Evolutionary conservation across 2,113 vertebrate genomes (phyloP).

Genomic region (Sterna hirundo): DNA sequence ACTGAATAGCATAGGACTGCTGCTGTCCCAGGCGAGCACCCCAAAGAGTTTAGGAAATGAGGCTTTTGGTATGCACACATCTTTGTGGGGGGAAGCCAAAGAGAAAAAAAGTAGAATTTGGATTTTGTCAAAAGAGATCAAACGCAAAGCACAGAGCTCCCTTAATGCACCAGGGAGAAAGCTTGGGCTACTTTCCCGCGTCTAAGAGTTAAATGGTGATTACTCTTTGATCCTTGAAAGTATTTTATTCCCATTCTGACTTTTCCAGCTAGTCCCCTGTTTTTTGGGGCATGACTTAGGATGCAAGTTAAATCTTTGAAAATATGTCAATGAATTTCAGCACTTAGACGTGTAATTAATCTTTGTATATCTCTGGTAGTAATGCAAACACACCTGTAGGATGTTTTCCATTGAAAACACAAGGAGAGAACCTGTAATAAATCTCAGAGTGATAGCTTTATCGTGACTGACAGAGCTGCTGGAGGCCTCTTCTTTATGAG

Average conservation of each 20-base stretch:
- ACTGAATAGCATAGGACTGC: not conserved
- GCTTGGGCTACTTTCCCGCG: not conserved
- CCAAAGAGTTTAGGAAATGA: not conserved
- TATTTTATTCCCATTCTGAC: not conserved
- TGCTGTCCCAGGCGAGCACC: not conserved
- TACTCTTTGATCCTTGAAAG: not conserved
- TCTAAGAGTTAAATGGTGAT: not conserved
- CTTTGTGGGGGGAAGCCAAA: not conserved
- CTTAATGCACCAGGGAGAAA: not conserved
- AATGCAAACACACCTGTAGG: conserved; percentile 77
- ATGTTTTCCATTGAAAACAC: conserved; percentile 69
- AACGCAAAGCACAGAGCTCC: not conserved
- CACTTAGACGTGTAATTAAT: conserved; percentile 67
- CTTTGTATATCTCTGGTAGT: conserved; percentile 68
- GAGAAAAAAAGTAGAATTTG: not conserved
- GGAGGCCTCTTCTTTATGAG: conserved; percentile 72
- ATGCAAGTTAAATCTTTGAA: conserved; percentile 67
- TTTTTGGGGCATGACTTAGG: conserved; percentile 17
- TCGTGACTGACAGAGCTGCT: conserved; percentile 72
- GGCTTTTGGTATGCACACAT: not conserved
- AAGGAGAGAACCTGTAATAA: conserved; percentile 68
- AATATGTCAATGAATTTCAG: conserved; percentile 67
- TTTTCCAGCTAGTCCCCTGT: not conserved
- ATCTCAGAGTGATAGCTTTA: conserved; percentile 73
- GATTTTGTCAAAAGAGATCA: not conserved